Conservation (phyloP, 2,113 vertebrate genomes). For the Motacilla tschutschensis region DNA sequence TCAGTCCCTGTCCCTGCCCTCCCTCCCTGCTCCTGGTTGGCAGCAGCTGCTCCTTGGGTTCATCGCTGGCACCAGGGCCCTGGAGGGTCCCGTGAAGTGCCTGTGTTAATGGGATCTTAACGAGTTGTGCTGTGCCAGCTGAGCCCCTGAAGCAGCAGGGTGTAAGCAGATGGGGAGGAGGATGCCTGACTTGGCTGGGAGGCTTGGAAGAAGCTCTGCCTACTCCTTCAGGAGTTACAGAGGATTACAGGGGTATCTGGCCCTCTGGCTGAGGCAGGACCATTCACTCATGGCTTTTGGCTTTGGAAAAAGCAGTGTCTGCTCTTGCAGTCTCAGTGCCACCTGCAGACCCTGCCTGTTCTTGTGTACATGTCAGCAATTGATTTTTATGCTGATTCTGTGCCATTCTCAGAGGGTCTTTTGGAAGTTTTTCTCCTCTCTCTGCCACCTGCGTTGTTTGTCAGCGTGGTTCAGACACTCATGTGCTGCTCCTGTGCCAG, state of each 20-base stretch:
- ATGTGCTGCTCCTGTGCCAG: rapidly evolving
- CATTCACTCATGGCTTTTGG: background rate
- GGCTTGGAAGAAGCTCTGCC: background rate
- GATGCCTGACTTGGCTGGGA: background rate
- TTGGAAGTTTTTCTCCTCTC: background rate
- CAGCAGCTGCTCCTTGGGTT: background rate
- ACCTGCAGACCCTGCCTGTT: background rate
- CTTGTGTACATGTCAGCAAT: background rate
- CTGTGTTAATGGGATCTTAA: background rate
- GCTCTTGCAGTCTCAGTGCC: background rate
- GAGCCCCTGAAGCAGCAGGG: background rate
- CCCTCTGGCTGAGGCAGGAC: background rate
- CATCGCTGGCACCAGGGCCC: background rate
- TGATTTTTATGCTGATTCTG: background rate
- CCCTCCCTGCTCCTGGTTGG: background rate
- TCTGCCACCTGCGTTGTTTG: rapidly evolving
- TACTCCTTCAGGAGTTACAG: background rate
- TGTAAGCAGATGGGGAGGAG: background rate
- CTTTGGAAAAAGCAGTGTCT: background rate
- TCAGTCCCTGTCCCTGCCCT: background rate
- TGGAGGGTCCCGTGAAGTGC: background rate
- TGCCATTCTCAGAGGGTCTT: background rate
- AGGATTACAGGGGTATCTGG: background rate
- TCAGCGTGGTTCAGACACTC: background rate
- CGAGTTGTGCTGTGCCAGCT: background rate